Evolutionary conservation across 2,113 vertebrate genomes (phyloP).

Genomic region (Globicephala melas): DNA sequence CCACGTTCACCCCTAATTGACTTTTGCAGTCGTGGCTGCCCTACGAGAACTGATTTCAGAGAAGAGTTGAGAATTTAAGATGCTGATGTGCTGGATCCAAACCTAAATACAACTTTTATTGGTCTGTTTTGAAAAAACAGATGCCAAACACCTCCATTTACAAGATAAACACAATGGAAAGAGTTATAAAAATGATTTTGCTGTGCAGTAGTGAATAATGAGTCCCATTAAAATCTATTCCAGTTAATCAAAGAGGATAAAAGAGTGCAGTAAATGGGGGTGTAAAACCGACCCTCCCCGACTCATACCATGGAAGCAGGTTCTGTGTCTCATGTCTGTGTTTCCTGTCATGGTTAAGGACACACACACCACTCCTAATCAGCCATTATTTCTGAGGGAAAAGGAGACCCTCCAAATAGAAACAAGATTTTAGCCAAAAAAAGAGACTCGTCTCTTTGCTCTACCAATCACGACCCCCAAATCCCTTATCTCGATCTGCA

Average conservation of each 20-base stretch:
- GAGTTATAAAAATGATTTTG: conserved; percentile 69
- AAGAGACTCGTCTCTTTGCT: background rate
- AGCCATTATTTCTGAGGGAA: background rate
- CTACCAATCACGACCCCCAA: background rate
- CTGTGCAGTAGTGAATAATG: conserved; percentile 65
- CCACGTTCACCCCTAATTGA: background rate
- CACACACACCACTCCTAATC: background rate
- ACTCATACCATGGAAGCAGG: background rate
- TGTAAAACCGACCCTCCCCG: background rate
- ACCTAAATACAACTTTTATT: background rate
- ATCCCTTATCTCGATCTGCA: background rate
- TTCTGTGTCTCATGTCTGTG: background rate
- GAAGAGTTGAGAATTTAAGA: conserved; percentile 4
- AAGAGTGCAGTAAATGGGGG: background rate
- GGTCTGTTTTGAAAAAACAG: background rate
- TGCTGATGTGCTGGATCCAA: background rate
- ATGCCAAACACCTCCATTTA: conserved; percentile 56
- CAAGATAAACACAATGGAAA: conserved; percentile 53
- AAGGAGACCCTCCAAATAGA: background rate
- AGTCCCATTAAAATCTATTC: conserved; percentile 79
- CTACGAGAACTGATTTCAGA: background rate
- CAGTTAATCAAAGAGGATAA: conserved; percentile 70
- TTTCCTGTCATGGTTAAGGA: background rate
- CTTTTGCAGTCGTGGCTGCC: background rate
- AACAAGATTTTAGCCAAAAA: background rate